phyloP scores from a whole-genome alignment of 2,113 vertebrate species.

The Nothobranchius kuhntae region DNA sequence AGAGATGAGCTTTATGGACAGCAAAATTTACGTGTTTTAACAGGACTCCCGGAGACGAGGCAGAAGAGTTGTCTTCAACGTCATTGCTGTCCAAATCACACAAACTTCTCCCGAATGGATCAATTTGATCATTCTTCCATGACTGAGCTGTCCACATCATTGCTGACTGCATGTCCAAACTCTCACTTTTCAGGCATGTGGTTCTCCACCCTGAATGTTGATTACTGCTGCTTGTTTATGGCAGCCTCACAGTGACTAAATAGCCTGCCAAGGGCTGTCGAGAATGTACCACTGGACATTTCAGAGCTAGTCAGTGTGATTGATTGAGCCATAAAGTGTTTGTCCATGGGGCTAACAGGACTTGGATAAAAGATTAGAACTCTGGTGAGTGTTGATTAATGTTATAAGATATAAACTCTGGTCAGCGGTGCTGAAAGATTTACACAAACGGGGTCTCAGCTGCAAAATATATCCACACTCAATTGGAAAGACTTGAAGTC shows the following conservation, averaged over 20 bases:
- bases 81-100: conserved; percentile 12
- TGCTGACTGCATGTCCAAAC: conserved; percentile 15
- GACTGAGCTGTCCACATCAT: conserved; percentile 11
- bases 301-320: conserved; percentile 67
- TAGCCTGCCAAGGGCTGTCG: conserved; percentile 30
- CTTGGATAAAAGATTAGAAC: conserved; percentile 67
- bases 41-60: not conserved
- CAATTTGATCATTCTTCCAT: conserved; percentile 14
- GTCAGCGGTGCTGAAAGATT: conserved; percentile 58
- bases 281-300: conserved; percentile 53
- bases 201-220: conserved; percentile 13
- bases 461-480: conserved; percentile 31
- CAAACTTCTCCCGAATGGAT: conserved; percentile 25
- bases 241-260: conserved; percentile 29
- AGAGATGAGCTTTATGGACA: conserved; percentile 26
- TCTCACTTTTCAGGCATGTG: not conserved
- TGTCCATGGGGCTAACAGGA: conserved; percentile 62
- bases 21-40: conserved; percentile 38
- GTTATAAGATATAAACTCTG: conserved; percentile 54
- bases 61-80: not conserved
- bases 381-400: conserved; percentile 71
- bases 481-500: conserved; percentile 36
- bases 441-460: conserved; percentile 49
- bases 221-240: conserved; percentile 33
- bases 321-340: conserved; percentile 73